Evolutionary conservation across 1,140 invertebrate genomes (phyloP).

Genomic region (Heterodera schachtii): DNA sequence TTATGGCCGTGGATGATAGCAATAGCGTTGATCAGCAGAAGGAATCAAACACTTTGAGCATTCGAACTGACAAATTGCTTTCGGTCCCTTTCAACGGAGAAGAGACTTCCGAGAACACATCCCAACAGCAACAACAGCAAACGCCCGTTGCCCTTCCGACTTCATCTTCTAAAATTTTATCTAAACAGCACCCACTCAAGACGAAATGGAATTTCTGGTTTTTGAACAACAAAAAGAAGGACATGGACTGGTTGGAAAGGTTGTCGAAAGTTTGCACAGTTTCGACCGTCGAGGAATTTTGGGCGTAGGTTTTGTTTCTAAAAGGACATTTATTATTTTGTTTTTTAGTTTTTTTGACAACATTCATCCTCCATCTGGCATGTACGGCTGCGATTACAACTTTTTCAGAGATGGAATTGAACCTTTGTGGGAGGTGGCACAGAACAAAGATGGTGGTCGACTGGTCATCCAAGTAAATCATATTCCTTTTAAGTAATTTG

Average conservation of each 20-base stretch:
- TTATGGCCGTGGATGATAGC: too few species aligned
- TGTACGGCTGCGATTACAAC: conserved; percentile 87
- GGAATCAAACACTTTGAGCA: too few species aligned
- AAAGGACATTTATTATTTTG: conserved; percentile 71
- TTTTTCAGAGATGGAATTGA: conserved; percentile 85
- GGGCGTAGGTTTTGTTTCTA: conserved; percentile 76
- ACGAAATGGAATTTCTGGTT: conserved; percentile 97
- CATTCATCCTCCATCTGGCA: conserved; percentile 85
- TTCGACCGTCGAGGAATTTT: conserved; percentile 96
- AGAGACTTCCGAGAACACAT: too few species aligned
- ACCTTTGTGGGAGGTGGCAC: conserved; percentile 96
- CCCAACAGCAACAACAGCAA: background rate
- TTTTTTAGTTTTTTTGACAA: conserved; percentile 63
- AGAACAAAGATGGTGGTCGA: conserved; percentile 84
- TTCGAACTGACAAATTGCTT: too few species aligned
- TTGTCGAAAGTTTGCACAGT: conserved; percentile 88
- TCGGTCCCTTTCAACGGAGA: too few species aligned
- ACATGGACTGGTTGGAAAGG: conserved; percentile 87
- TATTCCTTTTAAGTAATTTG: conserved; percentile 13
- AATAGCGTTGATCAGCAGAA: too few species aligned
- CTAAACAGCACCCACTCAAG: conserved; percentile 80
- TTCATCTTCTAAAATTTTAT: too few species aligned
- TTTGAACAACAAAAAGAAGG: conserved; percentile 82
- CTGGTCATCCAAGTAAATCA: conserved; percentile 77
- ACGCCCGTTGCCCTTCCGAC: too few species aligned